phyloP scores from a whole-genome alignment of 2,888 invertebrate genomes.

The Vesta saturnalis region DNA sequence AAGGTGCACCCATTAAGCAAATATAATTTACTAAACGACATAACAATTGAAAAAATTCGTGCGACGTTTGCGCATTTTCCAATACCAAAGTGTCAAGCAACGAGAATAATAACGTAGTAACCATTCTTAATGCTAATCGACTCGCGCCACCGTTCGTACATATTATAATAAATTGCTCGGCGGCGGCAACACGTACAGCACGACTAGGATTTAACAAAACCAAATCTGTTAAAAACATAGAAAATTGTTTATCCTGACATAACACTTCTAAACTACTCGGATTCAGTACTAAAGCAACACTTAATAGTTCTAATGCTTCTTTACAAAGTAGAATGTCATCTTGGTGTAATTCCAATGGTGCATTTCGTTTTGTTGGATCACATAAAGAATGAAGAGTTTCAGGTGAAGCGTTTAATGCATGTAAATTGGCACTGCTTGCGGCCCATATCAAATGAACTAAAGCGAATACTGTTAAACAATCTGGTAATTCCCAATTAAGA shows the following conservation, averaged over 20 bases:
- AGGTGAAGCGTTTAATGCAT: constrained; percentile 67
- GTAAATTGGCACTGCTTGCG: constrained; percentile 75
- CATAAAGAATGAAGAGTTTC: constrained; percentile 74
- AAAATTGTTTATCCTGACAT: constrained; percentile 85
- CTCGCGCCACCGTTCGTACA: constrained; percentile 80
- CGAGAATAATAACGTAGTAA: constrained; percentile 74
- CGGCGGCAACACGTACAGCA: constrained; percentile 78
- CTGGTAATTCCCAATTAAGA: constrained; percentile 76
- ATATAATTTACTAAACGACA: constrained; percentile 71
- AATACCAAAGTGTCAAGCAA: constrained; percentile 71
- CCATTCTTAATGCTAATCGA: constrained; percentile 69
- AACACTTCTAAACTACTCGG: constrained; percentile 86
- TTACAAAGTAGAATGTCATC: constrained; percentile 70
- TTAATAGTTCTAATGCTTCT: constrained; percentile 92
- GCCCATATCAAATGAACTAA: constrained; percentile 84
- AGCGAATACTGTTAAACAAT: constrained; percentile 76
- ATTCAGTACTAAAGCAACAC: constrained; percentile 88
- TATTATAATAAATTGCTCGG: constrained; percentile 85
- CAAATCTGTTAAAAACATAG: constrained; percentile 87
- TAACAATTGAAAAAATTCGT: constrained; percentile 74
- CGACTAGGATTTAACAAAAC: constrained; percentile 84
- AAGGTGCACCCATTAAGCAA: constrained; percentile 72
- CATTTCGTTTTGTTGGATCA: constrained; percentile 70
- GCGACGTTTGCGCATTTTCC: constrained; percentile 78
- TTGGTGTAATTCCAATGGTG: constrained; percentile 62